Conservation (phyloP, 2,797 vertebrate genomes). For the Parauchenoglanis punctatus region DNA sequence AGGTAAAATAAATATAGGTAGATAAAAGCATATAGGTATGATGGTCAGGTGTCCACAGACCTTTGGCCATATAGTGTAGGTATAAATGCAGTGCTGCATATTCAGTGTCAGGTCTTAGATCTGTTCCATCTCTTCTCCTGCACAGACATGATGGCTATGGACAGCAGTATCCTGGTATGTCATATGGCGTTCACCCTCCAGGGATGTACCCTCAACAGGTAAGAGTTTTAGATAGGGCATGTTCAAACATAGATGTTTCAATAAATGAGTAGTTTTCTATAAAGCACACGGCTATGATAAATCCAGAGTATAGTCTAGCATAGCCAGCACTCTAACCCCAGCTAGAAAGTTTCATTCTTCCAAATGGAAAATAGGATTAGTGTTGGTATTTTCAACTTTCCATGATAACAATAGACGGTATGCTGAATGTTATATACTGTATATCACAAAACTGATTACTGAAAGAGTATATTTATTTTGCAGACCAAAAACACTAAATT, state of each 20-base stretch:
- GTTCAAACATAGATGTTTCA: neutral
- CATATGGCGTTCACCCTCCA: slow-evolving; percentile 84
- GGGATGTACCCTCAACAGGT: slow-evolving; percentile 98
- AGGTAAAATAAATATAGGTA: too few species aligned
- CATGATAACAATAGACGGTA: neutral
- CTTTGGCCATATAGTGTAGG: neutral
- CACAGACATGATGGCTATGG: slow-evolving; percentile 91
- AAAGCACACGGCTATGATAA: neutral
- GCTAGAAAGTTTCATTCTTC: neutral
- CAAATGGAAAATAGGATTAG: neutral
- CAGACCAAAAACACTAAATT: slow-evolving; percentile 14
- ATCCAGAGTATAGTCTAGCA: neutral
- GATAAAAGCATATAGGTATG: neutral
- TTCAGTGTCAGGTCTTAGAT: neutral
- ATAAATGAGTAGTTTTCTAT: neutral
- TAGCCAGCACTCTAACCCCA: neutral
- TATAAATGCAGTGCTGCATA: neutral
- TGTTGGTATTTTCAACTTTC: neutral
- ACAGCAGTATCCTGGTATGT: slow-evolving; percentile 91
- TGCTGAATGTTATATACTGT: neutral
- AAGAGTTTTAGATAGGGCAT: slow-evolving; percentile 54
- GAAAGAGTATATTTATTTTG: neutral
- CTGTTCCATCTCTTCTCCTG: slow-evolving; percentile 10
- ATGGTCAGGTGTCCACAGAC: neutral
- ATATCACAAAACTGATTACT: neutral